Base-by-base conservation (phyloP, 35 echinoderm and acorn worm genomes). In the Heliocidaris erythrogramma region DNA sequence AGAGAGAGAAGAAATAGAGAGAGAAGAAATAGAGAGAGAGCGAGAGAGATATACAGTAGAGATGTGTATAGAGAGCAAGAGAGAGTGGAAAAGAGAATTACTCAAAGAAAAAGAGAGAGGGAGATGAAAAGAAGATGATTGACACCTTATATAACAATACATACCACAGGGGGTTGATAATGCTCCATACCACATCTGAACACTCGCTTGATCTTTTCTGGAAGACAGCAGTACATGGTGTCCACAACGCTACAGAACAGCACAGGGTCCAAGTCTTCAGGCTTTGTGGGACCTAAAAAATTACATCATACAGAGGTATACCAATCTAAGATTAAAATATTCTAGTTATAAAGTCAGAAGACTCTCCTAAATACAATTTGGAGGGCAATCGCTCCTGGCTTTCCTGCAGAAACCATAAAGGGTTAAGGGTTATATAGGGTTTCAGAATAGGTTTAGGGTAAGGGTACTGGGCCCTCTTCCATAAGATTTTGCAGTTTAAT, bases 141-240 rank as follows among this genome's bases (percentile, higher is more conserved):
- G 17, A 4, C 0, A 42, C 7, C 16, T 42, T 48, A 13, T 88
- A 13, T 32, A 86, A 29, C 31, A 11, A 18, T 92, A 92, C 87
- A 89, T 89, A 89, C 87, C 87, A 17, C 87, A 17, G 87, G 31
- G 12, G 87, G 30, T 47, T 96, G 49, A 59, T 94, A 85, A 93
- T 96, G 89, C 84, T 52, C 60, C 18, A 94, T 88, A 1, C 95
- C 95, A 50, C 95, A 96, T 90, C 95, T 94, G 30, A 96, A 61
- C 42, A 48, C 21, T 9, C 17, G 30, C 95, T 96, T 96, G 49
- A 85, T 71, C 59, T 59, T 59, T 31, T 96, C 95, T 14, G 95
- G 95, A 8, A 96, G 95, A 84, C 95, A 96, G 49, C 95, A 96
- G 93, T 96, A 96, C 95, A 96, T 96, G 31, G 69, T 93, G 71